Conservation (phyloP, 1,140 invertebrate species). For the Orius laevigatus region DNA sequence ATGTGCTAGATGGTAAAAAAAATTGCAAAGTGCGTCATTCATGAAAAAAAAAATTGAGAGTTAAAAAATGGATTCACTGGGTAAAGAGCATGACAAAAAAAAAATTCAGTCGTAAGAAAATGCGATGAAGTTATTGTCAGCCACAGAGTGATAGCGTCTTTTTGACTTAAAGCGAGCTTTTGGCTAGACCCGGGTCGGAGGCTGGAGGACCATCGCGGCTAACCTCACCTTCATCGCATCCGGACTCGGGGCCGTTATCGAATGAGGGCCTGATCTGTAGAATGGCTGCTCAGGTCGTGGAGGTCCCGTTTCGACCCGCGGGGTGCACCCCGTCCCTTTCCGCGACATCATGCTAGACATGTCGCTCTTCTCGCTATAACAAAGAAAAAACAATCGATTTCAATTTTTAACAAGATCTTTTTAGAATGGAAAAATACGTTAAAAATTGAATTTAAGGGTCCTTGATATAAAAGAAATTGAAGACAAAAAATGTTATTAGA, state of each 20-base stretch:
- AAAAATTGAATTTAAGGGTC: not conserved
- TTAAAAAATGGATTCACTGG: not conserved
- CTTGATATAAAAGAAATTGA: slow-evolving; percentile 2
- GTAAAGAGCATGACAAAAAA: slow-evolving; percentile 4
- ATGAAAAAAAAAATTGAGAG: slow-evolving; percentile 6
- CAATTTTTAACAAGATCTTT: too few species aligned
- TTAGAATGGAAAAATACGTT: too few species aligned
- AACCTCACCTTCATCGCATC: slow-evolving; percentile 63
- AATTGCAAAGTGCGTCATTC: not conserved
- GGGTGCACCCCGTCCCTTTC: slow-evolving; percentile 15
- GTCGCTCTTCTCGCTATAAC: slow-evolving; percentile 38
- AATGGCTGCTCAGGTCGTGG: slow-evolving; percentile 16
- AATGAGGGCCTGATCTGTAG: slow-evolving; percentile 20
- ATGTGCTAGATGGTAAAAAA: not conserved
- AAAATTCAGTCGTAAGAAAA: not conserved
- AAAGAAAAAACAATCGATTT: slow-evolving; percentile 8
- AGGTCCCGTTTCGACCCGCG: slow-evolving; percentile 14
- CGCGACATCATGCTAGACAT: slow-evolving; percentile 26
- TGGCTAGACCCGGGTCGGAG: slow-evolving; percentile 59
- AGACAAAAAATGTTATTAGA: slow-evolving; percentile 1
- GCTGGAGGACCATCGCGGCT: slow-evolving; percentile 57
- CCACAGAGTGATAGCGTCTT: not conserved
- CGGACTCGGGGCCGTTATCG: slow-evolving; percentile 31
- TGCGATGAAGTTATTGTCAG: not conserved
- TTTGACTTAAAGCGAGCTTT: not conserved